phyloP scores from a whole-genome alignment of 2,888 invertebrate genomes.

The Helobdella robusta region DNA sequence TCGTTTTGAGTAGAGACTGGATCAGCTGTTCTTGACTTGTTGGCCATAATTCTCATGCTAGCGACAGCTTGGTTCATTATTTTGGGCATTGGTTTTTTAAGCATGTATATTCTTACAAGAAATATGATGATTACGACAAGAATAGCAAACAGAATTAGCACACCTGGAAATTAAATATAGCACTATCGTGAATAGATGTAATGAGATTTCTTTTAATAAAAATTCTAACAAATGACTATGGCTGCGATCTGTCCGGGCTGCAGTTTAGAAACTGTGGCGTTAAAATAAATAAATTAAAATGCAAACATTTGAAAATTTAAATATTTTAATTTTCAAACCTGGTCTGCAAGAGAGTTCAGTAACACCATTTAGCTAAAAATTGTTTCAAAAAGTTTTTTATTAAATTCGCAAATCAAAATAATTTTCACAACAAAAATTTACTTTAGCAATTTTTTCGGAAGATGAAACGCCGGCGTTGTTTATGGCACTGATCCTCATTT shows the following conservation, averaged over 20 bases:
- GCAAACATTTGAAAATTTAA: too few species aligned
- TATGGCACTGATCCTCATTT: not conserved
- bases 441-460: not conserved
- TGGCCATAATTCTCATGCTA: not conserved
- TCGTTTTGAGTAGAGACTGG: conserved; percentile 8
- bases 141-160: not conserved
- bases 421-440: not conserved
- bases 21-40: not conserved
- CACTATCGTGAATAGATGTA: not conserved
- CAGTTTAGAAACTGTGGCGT: too few species aligned
- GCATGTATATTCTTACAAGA: conserved; percentile 7
- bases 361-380: too few species aligned
- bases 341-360: too few species aligned
- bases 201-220: not conserved
- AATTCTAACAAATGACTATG: conserved; percentile 13
- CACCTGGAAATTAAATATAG: conserved; percentile 6
- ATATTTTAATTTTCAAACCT: too few species aligned
- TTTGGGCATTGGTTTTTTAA: conserved; percentile 19
- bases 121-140: not conserved
- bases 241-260: conserved; percentile 16
- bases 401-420: not conserved
- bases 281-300: too few species aligned
- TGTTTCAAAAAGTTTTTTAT: not conserved
- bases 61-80: not conserved
- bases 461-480: conserved; percentile 3